Evolutionary conservation across 2,797 vertebrate species (phyloP), one percentile per base, ranked within the genome.

Genomic region (Spinus olivaceus): DNA sequence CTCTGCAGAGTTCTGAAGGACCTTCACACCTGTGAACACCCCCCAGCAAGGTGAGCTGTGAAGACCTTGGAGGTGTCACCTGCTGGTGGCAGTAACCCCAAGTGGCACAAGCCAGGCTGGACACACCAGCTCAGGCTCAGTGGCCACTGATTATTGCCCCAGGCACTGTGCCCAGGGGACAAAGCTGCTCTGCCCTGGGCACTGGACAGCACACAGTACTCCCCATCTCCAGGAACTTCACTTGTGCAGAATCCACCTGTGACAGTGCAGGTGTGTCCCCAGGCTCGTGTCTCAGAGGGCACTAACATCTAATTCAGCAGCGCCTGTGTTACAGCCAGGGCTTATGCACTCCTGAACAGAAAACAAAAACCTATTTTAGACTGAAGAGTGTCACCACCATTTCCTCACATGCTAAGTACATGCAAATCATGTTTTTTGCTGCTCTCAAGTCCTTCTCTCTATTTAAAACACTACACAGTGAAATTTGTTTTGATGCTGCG

Each of bases 301-400:
- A 23, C 7, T 7, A 22, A 47, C 51, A 39, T 44, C 32, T 49
- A 50, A 28, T 14, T 47, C 13, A 30, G 22, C 65, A 77, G 13
- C 18, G 19, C 1, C 0, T 13, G 3, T 14, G 16, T 8, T 14
- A 6, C 35, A 76, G 2, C 3, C 56, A 57, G 14, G 11, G 2
- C 20, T 67, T 9, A 2, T 14, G 39, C 10, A 22, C 14, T 57
- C 35, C 6, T 66, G n/a, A 54, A 24, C 1, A 61, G 35, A 51
- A 9, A 30, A 13, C 44, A 30, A 65, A 73, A 71, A 11, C 10
- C 39, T 61, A 22, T 8, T 39, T 60, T 17, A 39, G 33, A 22
- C 16, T 1, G 0, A 67, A 30, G 6, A 24, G 10, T 1, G 0
- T 41, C 28, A 37, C 28, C 11, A 7, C 6, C 12, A 20, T 39